phyloP scores from a whole-genome alignment of 1,140 invertebrate species.

The Atta colombica region DNA sequence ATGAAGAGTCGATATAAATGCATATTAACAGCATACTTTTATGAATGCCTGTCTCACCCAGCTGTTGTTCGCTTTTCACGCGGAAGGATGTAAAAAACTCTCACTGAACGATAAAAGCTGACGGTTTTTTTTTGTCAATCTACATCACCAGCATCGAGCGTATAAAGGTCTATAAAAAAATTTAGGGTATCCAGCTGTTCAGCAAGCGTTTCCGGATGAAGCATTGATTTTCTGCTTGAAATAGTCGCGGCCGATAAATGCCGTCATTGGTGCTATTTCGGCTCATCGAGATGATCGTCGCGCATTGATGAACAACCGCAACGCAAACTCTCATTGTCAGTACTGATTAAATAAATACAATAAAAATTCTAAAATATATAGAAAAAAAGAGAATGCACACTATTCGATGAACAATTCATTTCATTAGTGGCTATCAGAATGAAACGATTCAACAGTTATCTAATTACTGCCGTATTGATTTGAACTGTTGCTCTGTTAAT shows the following conservation, averaged over 20 bases:
- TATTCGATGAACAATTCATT: not conserved
- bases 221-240: conserved; percentile 43
- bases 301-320: not conserved
- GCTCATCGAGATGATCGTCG: not conserved
- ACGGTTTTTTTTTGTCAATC: conserved; percentile 37
- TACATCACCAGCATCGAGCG: conserved; percentile 3
- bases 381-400: not conserved
- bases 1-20: conserved; percentile 3
- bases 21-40: not conserved
- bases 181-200: conserved; percentile 12
- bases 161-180: conserved; percentile 35
- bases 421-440: not conserved
- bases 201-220: conserved; percentile 9
- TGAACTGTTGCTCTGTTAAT: conserved; percentile 4
- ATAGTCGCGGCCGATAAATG: conserved; percentile 23
- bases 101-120: conserved; percentile 33
- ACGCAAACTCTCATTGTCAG: not conserved
- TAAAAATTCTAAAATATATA: not conserved
- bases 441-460: not conserved
- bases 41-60: not conserved
- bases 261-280: conserved; percentile 11
- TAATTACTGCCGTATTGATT: not conserved
- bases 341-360: not conserved
- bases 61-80: conserved; percentile 8
- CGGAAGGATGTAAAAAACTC: not conserved